Conservation (phyloP, 2,113 vertebrate species). For the Delphinapterus leucas region DNA sequence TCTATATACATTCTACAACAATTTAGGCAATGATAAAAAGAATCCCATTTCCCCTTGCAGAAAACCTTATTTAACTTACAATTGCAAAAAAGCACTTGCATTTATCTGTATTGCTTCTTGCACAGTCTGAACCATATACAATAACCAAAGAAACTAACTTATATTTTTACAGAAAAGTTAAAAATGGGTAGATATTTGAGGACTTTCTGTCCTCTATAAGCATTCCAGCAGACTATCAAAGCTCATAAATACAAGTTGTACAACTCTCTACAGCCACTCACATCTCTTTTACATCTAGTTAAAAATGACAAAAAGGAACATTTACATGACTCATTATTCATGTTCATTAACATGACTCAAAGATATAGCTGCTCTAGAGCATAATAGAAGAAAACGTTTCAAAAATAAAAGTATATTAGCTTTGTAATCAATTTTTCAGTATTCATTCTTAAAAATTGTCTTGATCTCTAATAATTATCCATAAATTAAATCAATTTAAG, state of each 20-base stretch:
- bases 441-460: neutral
- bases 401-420: neutral
- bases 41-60: neutral
- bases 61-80: neutral
- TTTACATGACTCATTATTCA: neutral
- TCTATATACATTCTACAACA: neutral
- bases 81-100: neutral
- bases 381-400: neutral
- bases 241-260: neutral
- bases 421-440: neutral
- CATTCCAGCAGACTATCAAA: neutral
- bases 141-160: neutral
- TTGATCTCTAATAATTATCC: neutral
- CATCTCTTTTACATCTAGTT: neutral
- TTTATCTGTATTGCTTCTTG: neutral
- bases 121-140: neutral
- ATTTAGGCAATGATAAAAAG: neutral
- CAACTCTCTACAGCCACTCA: neutral
- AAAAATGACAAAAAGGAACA: neutral
- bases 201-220: neutral
- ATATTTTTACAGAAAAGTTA: neutral
- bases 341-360: neutral
- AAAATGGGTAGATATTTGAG: neutral
- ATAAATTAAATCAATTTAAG: conserved; percentile 10
- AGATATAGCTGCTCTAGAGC: neutral